Evolutionary conservation across 2,888 invertebrate species (phyloP), one percentile per base, ranked within the genome.

Genomic region (Zygaena filipendulae): DNA sequence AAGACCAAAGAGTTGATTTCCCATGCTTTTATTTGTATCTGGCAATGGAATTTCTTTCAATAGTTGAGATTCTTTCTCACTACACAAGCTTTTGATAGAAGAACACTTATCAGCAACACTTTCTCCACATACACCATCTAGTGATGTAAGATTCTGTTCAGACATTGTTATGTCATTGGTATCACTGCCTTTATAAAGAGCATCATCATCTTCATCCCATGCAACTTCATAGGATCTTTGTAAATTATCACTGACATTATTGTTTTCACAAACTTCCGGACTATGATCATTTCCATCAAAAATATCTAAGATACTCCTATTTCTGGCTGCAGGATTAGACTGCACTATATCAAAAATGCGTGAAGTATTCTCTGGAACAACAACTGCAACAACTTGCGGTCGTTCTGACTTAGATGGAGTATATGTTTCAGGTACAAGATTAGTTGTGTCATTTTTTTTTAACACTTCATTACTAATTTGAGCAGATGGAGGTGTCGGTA

Each of bases 181-280:
- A 28, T 63, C 62, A 19, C 56, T 43, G 32, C 56, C 52, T 40
- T 60, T 67, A 41, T 81, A 81, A 13, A 81, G 60, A 30, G 67
- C 79, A 38, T 80, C 80, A 42, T 81, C 80, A 41, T 79, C 79
- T 30, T 69, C 75, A 47, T 79, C 67, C 79, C 79, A 75, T 30
- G 63, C 52, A 28, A 53, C 52, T 40, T 71, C 69, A 43, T 62
- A 64, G 20, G 34, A 47, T 57, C 58, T 68, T 20, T 44, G 49
- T 11, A 49, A 40, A 44, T 36, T 51, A 14, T 59, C 55, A 49
- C 47, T 52, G 16, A 51, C 33, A 23, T 59, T 51, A 38, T 56
- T 44, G 18, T 38, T 42, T 21, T n/a, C 33, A 7, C 5, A 6
- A 7, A 7, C 32, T 28, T 68, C 61, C 28, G 62, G 52, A 40